phyloP scores from a whole-genome alignment of 2,888 invertebrate genomes.

The Halictus quadricinctus region DNA sequence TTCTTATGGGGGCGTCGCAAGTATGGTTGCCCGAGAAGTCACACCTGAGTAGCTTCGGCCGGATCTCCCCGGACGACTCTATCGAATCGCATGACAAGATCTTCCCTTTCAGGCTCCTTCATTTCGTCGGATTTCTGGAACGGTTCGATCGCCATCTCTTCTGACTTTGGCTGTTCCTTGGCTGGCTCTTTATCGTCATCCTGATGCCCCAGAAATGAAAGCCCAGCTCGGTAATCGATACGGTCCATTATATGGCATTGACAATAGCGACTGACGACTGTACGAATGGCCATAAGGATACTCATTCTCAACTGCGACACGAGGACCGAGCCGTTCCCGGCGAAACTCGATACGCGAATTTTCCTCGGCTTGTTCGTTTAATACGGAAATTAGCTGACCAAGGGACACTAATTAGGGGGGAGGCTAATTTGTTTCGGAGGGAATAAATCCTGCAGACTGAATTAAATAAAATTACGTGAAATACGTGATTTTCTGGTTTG shows the following conservation, averaged over 20 bases:
- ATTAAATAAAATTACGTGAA: background rate
- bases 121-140: slow-evolving; percentile 64
- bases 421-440: background rate
- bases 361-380: background rate
- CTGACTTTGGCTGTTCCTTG: slow-evolving; percentile 44
- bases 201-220: slow-evolving; percentile 63
- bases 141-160: slow-evolving; percentile 11
- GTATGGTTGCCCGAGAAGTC: slow-evolving; percentile 38
- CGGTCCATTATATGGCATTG: slow-evolving; percentile 23
- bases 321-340: background rate
- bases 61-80: slow-evolving; percentile 73
- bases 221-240: slow-evolving; percentile 45
- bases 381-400: background rate
- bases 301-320: slow-evolving; percentile 1
- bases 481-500: background rate
- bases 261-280: slow-evolving; percentile 21
- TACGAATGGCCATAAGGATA: slow-evolving; percentile 53
- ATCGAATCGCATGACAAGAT: slow-evolving; percentile 78
- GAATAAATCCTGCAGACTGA: background rate
- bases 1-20: background rate
- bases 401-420: background rate
- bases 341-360: background rate
- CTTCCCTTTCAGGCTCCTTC: slow-evolving; percentile 76
- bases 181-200: slow-evolving; percentile 57
- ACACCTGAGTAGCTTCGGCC: slow-evolving; percentile 69